Base-by-base conservation (phyloP, 2,888 invertebrate genomes). In the Dasysyrphus tricinctus region DNA sequence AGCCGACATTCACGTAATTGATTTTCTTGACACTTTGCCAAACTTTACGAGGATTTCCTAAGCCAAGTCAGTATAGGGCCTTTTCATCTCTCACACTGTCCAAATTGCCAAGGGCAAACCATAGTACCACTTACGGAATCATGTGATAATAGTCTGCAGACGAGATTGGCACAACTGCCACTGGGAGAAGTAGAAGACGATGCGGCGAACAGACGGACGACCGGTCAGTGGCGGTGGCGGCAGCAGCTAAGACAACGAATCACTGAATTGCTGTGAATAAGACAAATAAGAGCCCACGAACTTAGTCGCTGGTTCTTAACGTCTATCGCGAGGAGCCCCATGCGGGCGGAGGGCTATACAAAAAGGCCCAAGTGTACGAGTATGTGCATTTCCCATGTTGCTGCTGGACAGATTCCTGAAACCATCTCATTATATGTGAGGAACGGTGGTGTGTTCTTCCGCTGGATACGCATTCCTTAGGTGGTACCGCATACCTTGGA, bases 11-110 rank as follows among this genome's bases (percentile, higher is more conserved):
- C 86, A 65, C 72, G 86, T 86, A 86, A 86, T 86, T 86, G 86
- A 86, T 86, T 86, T 82, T 81, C 72, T 78, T 86, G 86, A 86
- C 86, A 86, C 86, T 86, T 86, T 86, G 86, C 81, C 86, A 82
- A 86, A 86, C 86, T 82, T 86, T 86, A 86, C 86, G 86, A 79
- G 78, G 75, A 76, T 84, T 84, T 81, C 78, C 85, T 74, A 56
- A 72, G 24, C n/a, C n/a, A 69, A 12, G 69, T 39, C 16, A 65
- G 37, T 37, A 49, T 67, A 69, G 54, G 69, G 39, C 69, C 61
- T 34, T 69, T 54, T 54, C 69, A 39, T 69, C 69, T 69, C 69
- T 69, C 54, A 8, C 37, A 29, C 54, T 51, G 69, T 54, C 54
- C 39, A 54, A 69, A 72, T 42, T 49, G 61, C 73, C 39, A 14